A percentile compares a stretch with the other conserved stretches of the same genome.
Conservation (phyloP, 2,113 vertebrate genomes). For the Esox niger region DNA sequence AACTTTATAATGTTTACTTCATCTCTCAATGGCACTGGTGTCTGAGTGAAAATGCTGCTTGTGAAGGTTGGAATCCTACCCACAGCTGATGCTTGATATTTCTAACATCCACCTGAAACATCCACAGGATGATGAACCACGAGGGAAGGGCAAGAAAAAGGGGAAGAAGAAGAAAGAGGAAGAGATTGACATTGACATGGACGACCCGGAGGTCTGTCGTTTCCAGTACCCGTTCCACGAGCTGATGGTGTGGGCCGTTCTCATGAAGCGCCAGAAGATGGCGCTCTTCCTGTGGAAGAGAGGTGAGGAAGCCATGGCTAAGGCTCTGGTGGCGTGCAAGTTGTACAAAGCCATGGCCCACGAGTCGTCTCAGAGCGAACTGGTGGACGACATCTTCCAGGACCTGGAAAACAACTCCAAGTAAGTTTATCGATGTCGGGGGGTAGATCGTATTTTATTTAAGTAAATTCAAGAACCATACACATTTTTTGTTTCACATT, state of each 20-base stretch:
- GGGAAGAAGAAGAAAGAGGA: slow-evolving; percentile 94
- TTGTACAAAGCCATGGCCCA: slow-evolving; percentile 97
- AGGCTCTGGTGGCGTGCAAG: slow-evolving; percentile 94
- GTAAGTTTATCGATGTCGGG: slow-evolving; percentile 62
- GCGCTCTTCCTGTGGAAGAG: slow-evolving; percentile 94
- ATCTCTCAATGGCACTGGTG: not conserved
- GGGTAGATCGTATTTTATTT: too few relatives aligned
- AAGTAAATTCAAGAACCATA: too few relatives aligned
- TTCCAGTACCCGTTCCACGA: slow-evolving; percentile 95
- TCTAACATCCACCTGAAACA: not conserved
- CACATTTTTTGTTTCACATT: too few relatives aligned
- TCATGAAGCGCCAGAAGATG: slow-evolving; percentile 97
- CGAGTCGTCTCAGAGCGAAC: slow-evolving; percentile 91
- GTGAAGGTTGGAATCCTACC: not conserved
- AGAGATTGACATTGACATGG: slow-evolving; percentile 87
- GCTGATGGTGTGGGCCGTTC: slow-evolving; percentile 95
- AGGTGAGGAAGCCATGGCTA: slow-evolving; percentile 95
- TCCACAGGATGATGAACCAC: slow-evolving; percentile 89
- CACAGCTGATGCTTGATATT: not conserved
- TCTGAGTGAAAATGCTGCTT: not conserved
- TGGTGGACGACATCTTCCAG: slow-evolving; percentile 96
- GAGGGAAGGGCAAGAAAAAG: slow-evolving; percentile 81
- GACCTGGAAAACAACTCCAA: slow-evolving; percentile 97
- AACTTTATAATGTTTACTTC: not conserved
- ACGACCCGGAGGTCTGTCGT: slow-evolving; percentile 89